phyloP scores from a whole-genome alignment of 2,888 invertebrate genomes.

The Nymphalis urticae region DNA sequence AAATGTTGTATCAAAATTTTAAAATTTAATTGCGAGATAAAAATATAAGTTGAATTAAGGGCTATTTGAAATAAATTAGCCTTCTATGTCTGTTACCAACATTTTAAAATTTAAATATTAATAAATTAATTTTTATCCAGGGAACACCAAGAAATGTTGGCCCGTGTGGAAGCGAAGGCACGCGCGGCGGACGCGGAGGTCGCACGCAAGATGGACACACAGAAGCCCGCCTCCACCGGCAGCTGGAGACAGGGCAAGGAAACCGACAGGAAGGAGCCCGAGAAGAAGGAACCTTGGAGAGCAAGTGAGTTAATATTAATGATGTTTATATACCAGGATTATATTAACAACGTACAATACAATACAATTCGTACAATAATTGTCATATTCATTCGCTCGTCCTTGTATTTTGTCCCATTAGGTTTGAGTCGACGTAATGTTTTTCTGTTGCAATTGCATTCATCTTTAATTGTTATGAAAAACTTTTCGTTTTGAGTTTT shows the following conservation, averaged over 20 bases:
- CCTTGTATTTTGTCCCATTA: too few relatives aligned
- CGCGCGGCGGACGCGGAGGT: slow-evolving; percentile 88
- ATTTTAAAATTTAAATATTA: not conserved
- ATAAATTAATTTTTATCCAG: slow-evolving; percentile 49
- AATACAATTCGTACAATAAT: not conserved
- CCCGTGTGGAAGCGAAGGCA: slow-evolving; percentile 84
- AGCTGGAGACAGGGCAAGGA: slow-evolving; percentile 55
- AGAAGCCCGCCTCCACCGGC: slow-evolving; percentile 53
- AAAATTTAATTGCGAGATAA: too few relatives aligned
- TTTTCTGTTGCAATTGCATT: too few relatives aligned
- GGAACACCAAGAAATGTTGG: slow-evolving; percentile 85
- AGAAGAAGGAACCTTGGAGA: slow-evolving; percentile 59
- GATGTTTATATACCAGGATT: not conserved
- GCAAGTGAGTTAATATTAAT: slow-evolving; percentile 49
- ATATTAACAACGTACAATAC: not conserved
- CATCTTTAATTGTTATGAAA: too few relatives aligned
- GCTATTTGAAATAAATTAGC: too few relatives aligned
- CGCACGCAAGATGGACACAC: slow-evolving; percentile 80
- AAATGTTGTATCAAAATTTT: too few relatives aligned
- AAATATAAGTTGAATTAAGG: too few relatives aligned
- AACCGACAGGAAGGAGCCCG: slow-evolving; percentile 47
- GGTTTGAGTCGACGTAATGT: too few relatives aligned
- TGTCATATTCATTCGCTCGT: too few relatives aligned
- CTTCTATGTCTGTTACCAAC: too few relatives aligned
- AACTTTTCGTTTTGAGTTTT: too few relatives aligned